These are phyloP conservation scores for Toxotes chatareus DNA, from an alignment of 2,113 vertebrate species.

Conservation along the genomic window DNA sequence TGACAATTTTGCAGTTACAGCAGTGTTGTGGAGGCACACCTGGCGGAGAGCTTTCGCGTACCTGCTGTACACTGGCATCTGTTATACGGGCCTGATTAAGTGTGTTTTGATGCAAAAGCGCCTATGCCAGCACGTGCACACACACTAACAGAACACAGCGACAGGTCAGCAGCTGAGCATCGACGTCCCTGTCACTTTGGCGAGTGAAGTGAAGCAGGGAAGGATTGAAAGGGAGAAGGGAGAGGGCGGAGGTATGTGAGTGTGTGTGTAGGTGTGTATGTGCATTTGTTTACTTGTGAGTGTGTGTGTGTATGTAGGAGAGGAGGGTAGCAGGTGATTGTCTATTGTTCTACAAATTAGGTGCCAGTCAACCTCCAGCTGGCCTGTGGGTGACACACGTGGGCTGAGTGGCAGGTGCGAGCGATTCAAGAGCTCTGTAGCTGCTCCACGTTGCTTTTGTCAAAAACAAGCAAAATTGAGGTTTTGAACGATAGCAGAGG, in stretches of 20 bases:
- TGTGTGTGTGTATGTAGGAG: conserved; percentile 10
- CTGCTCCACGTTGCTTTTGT: conserved; percentile 50
- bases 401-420: conserved; percentile 74
- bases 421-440: conserved; percentile 52
- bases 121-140: neutral
- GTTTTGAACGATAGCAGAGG: conserved; percentile 37
- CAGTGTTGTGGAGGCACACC: conserved; percentile 64
- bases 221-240: neutral
- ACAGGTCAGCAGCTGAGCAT: conserved; percentile 26
- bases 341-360: conserved; percentile 72
- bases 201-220: conserved; percentile 36
- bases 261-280: neutral
- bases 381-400: conserved; percentile 52
- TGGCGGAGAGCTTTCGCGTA: conserved; percentile 56
- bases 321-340: conserved; percentile 48
- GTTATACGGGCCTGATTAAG: conserved; percentile 35
- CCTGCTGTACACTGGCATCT: conserved; percentile 63
- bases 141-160: neutral
- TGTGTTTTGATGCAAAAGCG: conserved; percentile 55
- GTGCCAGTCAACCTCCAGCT: conserved; percentile 60
- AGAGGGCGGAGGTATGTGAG: neutral
- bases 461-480: conserved; percentile 59
- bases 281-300: neutral
- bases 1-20: conserved; percentile 68
- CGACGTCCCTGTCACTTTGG: conserved; percentile 35